Evolutionary conservation across 1,140 invertebrate species (phyloP), one percentile per base, ranked within the genome.

Genomic region (Acromyrmex heyeri): DNA sequence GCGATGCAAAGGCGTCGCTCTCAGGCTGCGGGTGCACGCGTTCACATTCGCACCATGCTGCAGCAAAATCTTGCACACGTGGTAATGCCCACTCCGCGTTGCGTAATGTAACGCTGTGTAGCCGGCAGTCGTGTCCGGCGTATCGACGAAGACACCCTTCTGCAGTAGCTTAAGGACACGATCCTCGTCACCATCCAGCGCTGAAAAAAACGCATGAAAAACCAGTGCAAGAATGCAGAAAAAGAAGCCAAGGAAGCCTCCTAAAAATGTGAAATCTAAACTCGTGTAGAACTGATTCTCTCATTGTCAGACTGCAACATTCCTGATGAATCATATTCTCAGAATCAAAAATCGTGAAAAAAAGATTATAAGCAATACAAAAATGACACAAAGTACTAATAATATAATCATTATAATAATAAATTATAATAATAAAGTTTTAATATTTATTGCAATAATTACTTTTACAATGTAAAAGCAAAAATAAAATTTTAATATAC

Each of bases 101-200:
- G 98, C 98, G 96, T 99, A 99, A 94, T 99, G 98, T 88, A 98
- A 93, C 81, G 97, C 96, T 65, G 97, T 97, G 91, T 98, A 98
- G 30, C 97, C 97, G 89, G 96, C 96, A 79, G 96, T 44, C 38
- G 38, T 95, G 93, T 98, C 97, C 86, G 92, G 88, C 21, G 86
- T 77, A 91, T 96, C 93, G 89, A 91, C 70, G 6, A 91, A 85
- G 30, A 86, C 86, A 55, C 97, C 96, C 92, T 96, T 96, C 30
- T 93, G 90, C 53, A 97, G 94, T 61, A 97, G 94, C 21, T 92
- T 92, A 79, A 95, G 91, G 1, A 98, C 95, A 88, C 96, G 96
- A 3, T 96, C 94, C 55, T 96, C 87, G 90, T 98, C 97, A 85
- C 97, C 96, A 89, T 96, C 96, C 89, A 97, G 96, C 62, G 97